Percentiles rank a stretch among this genome's conserved stretches.
phyloP scores from a whole-genome alignment of 2,888 invertebrate species.

The Chymomyza fuscimana region DNA sequence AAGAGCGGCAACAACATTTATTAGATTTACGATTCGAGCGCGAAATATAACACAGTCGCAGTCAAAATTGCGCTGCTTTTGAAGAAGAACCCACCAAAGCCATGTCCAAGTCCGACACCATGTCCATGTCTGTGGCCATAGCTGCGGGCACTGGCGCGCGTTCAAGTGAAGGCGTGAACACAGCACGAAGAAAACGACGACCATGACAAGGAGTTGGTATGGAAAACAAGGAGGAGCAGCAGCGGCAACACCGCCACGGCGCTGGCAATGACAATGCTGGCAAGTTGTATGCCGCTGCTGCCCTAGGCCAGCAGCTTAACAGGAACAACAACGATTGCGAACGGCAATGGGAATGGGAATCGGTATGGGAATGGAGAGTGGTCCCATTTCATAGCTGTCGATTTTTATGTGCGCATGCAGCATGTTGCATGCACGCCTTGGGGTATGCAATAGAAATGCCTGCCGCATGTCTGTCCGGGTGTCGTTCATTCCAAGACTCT shows the following conservation, averaged over 20 bases:
- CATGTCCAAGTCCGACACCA: conserved; percentile 22
- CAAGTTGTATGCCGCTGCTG: neutral
- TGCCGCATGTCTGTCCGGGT: conserved; percentile 11
- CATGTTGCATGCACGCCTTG: conserved; percentile 58
- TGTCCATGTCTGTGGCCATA: conserved; percentile 25
- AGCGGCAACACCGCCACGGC: neutral
- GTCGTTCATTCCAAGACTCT: neutral
- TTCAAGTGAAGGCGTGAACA: conserved; percentile 72
- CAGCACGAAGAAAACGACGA: conserved; percentile 50
- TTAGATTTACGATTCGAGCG: conserved; percentile 74
- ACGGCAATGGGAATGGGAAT: neutral
- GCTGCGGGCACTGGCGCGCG: conserved; percentile 55
- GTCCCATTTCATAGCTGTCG: conserved; percentile 64
- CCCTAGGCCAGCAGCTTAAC: conserved; percentile 1
- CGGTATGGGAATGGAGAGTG: conserved; percentile 4
- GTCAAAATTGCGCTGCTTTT: conserved; percentile 19
- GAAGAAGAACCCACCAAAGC: conserved; percentile 8
- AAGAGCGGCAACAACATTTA: conserved; percentile 52
- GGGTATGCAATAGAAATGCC: conserved; percentile 73
- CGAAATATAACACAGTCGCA: conserved; percentile 36
- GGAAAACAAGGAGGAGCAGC: conserved; percentile 26
- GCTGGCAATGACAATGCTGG: conserved; percentile 36
- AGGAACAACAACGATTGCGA: neutral
- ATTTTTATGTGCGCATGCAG: conserved; percentile 75
- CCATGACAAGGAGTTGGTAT: conserved; percentile 19